Evolutionary conservation across 1,140 invertebrate genomes (phyloP), one percentile per base, ranked within the genome.

Genomic region (Leguminivora glycinivorella): DNA sequence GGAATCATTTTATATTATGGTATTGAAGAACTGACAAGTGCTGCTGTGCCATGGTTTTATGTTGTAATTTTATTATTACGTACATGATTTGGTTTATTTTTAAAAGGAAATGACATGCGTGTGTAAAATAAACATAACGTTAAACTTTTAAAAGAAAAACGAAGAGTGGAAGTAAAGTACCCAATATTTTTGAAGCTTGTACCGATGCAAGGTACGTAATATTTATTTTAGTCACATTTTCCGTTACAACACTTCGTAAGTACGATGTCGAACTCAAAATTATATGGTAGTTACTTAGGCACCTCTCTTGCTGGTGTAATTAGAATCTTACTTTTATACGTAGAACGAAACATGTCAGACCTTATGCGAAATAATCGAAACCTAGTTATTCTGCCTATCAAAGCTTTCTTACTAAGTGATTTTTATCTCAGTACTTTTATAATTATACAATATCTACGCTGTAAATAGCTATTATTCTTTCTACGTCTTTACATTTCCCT

Each of bases 391-490:
- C 47, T 52, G 19, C 58, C 58, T 29, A 63, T 63, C 26, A 34
- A 34, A 17, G 14, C 26, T 63, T 34, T 29, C 25, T 63, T 63
- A 29, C 19, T 63, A 63, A 63, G 58, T 63, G 58, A 29, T 63
- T 63, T 26, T 22, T 63, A 63, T 60, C 56, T 60, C 17, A 24
- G 56, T 24, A 34, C n/a, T 63, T 63, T 63, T 63, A 63, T 31
- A n/a, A n/a, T n/a, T n/a, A 25, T 63, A 63, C 58, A 14, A 63
- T 63, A 29, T 63, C 25, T 63, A 63, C 2, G 58, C 58, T 63
- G 58, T 63, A 63, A 6, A 63, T 63, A 63, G 58, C 58, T 63
- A 34, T 34, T 63, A 34, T 63, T 17, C 58, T 31, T n/a, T 29
- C 25, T 63, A 29, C 4, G 34, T 63, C 29, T 29, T 63, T 63